These are phyloP conservation scores for Nemoura dubitans DNA, from an alignment of 2,888 invertebrate genomes.

Conservation along the genomic window DNA sequence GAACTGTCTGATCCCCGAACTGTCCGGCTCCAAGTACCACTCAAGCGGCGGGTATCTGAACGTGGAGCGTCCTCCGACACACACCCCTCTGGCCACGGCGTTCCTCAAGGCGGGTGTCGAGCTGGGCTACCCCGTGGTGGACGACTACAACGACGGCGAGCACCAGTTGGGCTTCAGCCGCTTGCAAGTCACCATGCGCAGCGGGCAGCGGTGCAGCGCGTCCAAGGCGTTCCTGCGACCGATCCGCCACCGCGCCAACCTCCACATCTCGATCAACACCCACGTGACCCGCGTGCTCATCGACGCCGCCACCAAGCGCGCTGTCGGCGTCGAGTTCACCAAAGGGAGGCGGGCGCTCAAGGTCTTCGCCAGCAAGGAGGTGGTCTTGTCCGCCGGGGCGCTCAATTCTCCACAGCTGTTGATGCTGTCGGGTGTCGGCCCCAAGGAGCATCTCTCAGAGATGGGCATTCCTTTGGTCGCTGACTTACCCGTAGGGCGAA, in stretches of 20 bases:
- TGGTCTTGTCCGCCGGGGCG: slow-evolving; percentile 59
- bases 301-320: slow-evolving; percentile 55
- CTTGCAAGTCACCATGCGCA: slow-evolving; percentile 59
- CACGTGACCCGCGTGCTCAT: slow-evolving; percentile 51
- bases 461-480: slow-evolving; percentile 70
- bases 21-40: slow-evolving; percentile 60
- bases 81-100: slow-evolving; percentile 62
- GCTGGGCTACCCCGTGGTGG: slow-evolving; percentile 57
- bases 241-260: slow-evolving; percentile 48
- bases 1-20: slow-evolving; percentile 67
- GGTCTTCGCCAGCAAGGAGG: slow-evolving; percentile 64
- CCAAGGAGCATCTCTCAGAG: slow-evolving; percentile 66
- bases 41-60: slow-evolving; percentile 62
- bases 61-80: slow-evolving; percentile 59
- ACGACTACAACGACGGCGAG: slow-evolving; percentile 57
- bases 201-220: slow-evolving; percentile 51
- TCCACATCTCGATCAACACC: slow-evolving; percentile 53
- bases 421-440: slow-evolving; percentile 72
- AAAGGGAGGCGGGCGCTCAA: slow-evolving; percentile 62
- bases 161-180: slow-evolving; percentile 59
- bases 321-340: slow-evolving; percentile 49
- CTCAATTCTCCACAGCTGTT: slow-evolving; percentile 55
- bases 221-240: slow-evolving; percentile 52
- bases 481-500: slow-evolving; percentile 80
- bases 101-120: slow-evolving; percentile 62